Evolutionary conservation across 2,888 invertebrate species (phyloP).

Genomic region (Leptura quadrifasciata): DNA sequence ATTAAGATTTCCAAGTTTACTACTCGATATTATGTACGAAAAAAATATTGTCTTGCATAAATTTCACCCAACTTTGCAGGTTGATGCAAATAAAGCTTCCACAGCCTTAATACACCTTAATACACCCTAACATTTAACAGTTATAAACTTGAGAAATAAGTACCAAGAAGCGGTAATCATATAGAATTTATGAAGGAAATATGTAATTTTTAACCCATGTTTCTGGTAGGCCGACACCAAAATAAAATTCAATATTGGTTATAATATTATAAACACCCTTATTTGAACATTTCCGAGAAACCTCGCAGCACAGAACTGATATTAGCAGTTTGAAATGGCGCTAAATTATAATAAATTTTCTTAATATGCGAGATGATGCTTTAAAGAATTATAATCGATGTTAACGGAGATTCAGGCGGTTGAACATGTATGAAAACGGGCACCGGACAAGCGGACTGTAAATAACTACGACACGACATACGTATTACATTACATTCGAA

Average conservation of each 20-base stretch:
- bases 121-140: slow-evolving; percentile 17
- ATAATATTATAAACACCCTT: slow-evolving; percentile 33
- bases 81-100: not conserved
- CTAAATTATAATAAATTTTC: slow-evolving; percentile 42
- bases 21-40: not conserved
- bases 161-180: slow-evolving; percentile 24
- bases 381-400: slow-evolving; percentile 42
- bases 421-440: slow-evolving; percentile 45
- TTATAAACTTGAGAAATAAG: slow-evolving; percentile 23
- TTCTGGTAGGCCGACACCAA: slow-evolving; percentile 11
- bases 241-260: slow-evolving; percentile 41
- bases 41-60: not conserved
- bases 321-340: slow-evolving; percentile 18
- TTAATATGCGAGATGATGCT: slow-evolving; percentile 41
- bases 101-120: slow-evolving; percentile 12
- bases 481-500: slow-evolving; percentile 63
- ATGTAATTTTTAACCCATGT: slow-evolving; percentile 24
- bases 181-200: slow-evolving; percentile 14
- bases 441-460: slow-evolving; percentile 58
- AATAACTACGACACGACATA: slow-evolving; percentile 61
- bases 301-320: not conserved
- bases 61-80: not conserved
- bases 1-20: not conserved
- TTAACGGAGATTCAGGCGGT: slow-evolving; percentile 42
- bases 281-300: slow-evolving; percentile 25